Percentiles rank a stretch among this genome's conserved stretches.
These are phyloP conservation scores for Caenorhabditis sp. DNA, from an alignment of 2,888 invertebrate species.

Conservation along the genomic window DNA sequence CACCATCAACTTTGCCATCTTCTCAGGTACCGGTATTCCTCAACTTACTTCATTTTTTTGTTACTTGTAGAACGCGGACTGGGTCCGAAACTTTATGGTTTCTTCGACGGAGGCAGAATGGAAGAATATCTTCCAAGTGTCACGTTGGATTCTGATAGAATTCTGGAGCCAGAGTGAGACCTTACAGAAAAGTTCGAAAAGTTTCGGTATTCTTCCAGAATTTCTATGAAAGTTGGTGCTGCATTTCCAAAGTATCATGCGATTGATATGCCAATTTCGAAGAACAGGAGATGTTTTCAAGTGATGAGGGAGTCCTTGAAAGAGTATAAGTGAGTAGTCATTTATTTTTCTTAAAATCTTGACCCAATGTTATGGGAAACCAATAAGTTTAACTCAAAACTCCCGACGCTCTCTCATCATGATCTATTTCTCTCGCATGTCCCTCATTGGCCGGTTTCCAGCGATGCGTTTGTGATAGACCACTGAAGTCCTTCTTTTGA, in stretches of 20 bases:
- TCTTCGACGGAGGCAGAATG: slow-evolving; percentile 46
- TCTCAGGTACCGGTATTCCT: slow-evolving; percentile 30
- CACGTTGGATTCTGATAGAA: slow-evolving; percentile 10
- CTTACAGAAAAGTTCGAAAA: not conserved
- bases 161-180: slow-evolving; percentile 33
- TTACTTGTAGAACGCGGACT: slow-evolving; percentile 31
- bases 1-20: slow-evolving; percentile 45
- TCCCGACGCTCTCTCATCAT: slow-evolving; percentile 54
- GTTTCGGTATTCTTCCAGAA: slow-evolving; percentile 23
- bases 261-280: slow-evolving; percentile 41
- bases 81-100: slow-evolving; percentile 52
- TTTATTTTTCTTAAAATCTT: not conserved
- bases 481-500: slow-evolving; percentile 10
- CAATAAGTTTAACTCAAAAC: slow-evolving; percentile 20
- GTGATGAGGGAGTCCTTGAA: slow-evolving; percentile 45
- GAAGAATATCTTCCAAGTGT: slow-evolving; percentile 47
- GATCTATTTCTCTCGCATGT: slow-evolving; percentile 48
- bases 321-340: slow-evolving; percentile 36
- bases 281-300: slow-evolving; percentile 12
- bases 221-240: slow-evolving; percentile 29
- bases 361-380: no score
- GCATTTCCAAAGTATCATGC: slow-evolving; percentile 32
- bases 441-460: slow-evolving; percentile 55
- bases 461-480: slow-evolving; percentile 45
- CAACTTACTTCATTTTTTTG: not conserved